Conservation (phyloP, 2,888 invertebrate species). For the Eupithecia dodoneata region DNA sequence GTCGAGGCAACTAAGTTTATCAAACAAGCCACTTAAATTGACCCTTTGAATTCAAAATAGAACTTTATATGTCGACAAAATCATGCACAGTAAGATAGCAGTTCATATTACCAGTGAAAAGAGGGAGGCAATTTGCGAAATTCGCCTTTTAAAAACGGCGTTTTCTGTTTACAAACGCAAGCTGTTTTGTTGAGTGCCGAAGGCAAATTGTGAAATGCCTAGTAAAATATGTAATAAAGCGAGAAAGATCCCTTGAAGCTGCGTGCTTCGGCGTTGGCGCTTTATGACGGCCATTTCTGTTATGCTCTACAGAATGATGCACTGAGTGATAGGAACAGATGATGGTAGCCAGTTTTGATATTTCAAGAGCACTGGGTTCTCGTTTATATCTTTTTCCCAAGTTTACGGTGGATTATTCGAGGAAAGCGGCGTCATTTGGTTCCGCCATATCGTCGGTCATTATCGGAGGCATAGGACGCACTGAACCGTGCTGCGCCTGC, state of each 20-base stretch:
- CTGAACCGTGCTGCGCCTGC: constrained; percentile 58
- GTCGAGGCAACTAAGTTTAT: not conserved
- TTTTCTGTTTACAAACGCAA: constrained; percentile 11
- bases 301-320: constrained; percentile 9
- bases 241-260: constrained; percentile 7
- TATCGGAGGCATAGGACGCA: constrained; percentile 62
- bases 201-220: constrained; percentile 15
- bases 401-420: constrained; percentile 61
- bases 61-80: not conserved
- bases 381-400: constrained; percentile 66
- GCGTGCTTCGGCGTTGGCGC: constrained; percentile 8
- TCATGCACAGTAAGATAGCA: constrained; percentile 1
- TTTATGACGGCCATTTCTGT: constrained; percentile 10
- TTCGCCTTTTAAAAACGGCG: constrained; percentile 1
- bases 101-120: not conserved
- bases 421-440: constrained; percentile 62
- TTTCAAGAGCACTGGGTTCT: constrained; percentile 30
- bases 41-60: not conserved
- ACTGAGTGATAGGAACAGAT: constrained; percentile 9
- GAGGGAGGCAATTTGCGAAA: constrained; percentile 7
- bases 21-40: not conserved
- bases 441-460: constrained; percentile 69
- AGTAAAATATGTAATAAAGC: constrained; percentile 15
- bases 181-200: constrained; percentile 14
- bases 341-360: not conserved